Conservation (phyloP, 2,888 invertebrate genomes). For the Encarsia formosa region DNA sequence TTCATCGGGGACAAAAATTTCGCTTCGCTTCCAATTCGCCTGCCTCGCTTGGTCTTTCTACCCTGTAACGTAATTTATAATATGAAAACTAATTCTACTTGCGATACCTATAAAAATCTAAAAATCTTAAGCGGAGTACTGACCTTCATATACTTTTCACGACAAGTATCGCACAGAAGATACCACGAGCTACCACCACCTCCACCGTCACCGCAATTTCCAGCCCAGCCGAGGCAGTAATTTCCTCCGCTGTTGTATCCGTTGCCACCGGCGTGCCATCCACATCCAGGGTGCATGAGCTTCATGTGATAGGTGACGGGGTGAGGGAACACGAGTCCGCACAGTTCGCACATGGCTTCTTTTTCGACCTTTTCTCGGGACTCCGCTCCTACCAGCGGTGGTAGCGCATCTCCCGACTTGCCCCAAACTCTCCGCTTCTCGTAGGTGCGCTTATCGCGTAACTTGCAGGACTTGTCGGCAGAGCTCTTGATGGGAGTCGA, state of each 20-base stretch:
- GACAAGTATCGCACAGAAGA: constrained; percentile 85
- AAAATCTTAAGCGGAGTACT: too few relatives aligned
- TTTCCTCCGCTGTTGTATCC: constrained; percentile 90
- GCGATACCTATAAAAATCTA: background rate
- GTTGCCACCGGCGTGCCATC: constrained; percentile 75
- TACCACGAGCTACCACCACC: constrained; percentile 82
- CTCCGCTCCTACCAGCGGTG: constrained; percentile 10
- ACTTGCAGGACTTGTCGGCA: constrained; percentile 38
- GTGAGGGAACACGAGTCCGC: constrained; percentile 70
- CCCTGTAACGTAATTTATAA: constrained; percentile 2
- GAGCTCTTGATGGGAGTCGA: constrained; percentile 41
- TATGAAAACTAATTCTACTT: background rate
- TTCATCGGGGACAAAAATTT: constrained; percentile 45
- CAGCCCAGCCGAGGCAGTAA: constrained; percentile 85
- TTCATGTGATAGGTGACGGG: constrained; percentile 92
- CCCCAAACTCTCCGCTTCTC: constrained; percentile 60
- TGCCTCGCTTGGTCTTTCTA: constrained; percentile 32
- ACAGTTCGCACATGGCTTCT: constrained; percentile 75
- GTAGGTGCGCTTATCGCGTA: constrained; percentile 54
- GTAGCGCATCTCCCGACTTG: constrained; percentile 38
- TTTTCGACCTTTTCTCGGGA: constrained; percentile 36
- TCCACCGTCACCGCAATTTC: constrained; percentile 83
- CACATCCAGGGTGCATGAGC: constrained; percentile 86
- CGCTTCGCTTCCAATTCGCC: constrained; percentile 15
- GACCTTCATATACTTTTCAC: constrained; percentile 64